phyloP scores from a whole-genome alignment of 2,113 vertebrate genomes.

The Choloepus hoffmanni region DNA sequence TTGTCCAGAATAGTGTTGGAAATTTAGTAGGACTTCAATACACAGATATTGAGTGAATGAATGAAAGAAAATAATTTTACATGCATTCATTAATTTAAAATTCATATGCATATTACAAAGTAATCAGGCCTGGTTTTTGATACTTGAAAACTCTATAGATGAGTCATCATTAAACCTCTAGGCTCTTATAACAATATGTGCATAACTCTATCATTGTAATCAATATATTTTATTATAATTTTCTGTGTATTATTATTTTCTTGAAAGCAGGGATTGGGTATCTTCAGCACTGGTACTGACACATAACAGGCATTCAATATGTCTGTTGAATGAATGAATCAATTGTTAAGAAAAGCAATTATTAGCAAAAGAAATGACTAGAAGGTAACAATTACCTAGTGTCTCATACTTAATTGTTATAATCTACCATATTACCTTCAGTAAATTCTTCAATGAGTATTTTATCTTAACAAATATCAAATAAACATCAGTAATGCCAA shows the following conservation, averaged over 20 bases:
- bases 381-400: not conserved
- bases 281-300: not conserved
- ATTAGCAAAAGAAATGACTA: not conserved
- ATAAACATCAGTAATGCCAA: not conserved
- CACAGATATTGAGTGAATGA: not conserved
- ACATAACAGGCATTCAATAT: not conserved
- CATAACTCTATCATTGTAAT: not conserved
- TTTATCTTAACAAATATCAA: not conserved
- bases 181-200: not conserved
- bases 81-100: constrained; percentile 1
- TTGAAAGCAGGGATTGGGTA: not conserved
- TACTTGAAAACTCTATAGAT: not conserved
- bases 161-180: not conserved
- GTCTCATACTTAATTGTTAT: not conserved
- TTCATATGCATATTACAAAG: not conserved
- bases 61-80: not conserved
- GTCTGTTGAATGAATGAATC: not conserved
- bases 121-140: not conserved
- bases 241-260: not conserved
- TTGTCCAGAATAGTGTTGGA: not conserved
- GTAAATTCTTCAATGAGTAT: not conserved
- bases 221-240: not conserved
- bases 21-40: not conserved
- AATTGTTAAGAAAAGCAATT: not conserved
- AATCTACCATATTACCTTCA: not conserved